Evolutionary conservation across 2,888 invertebrate species (phyloP).

Genomic region (Parnassius orleans): DNA sequence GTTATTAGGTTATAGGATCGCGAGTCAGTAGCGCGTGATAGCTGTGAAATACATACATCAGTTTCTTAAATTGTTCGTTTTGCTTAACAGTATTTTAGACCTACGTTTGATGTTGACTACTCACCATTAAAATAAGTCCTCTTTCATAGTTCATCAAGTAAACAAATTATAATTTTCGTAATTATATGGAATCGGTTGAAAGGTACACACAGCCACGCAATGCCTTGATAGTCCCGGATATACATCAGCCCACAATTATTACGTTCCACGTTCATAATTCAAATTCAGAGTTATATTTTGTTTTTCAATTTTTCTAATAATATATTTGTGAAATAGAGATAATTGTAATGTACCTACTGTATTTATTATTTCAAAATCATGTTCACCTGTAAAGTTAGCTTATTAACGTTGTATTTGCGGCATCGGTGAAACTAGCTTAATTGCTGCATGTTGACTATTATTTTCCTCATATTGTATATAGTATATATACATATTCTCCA

Average conservation of each 20-base stretch:
- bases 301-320: background rate
- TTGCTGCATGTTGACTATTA: background rate
- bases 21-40: slow-evolving; percentile 13
- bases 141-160: background rate
- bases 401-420: background rate
- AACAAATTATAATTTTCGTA: no score
- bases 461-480: background rate
- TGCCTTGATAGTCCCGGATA: slow-evolving; percentile 31
- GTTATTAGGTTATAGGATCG: slow-evolving; percentile 6
- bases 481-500: background rate
- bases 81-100: no score
- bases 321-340: background rate
- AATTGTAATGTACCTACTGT: background rate
- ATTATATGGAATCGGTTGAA: background rate
- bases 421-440: background rate
- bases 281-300: background rate
- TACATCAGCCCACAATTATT: slow-evolving; percentile 44
- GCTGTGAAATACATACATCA: slow-evolving; percentile 28
- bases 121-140: slow-evolving; percentile 28
- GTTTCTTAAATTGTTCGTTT: slow-evolving; percentile 1
- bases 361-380: background rate
- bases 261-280: background rate
- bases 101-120: background rate
- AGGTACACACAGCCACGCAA: background rate
- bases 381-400: slow-evolving; percentile 1